Conservation (phyloP, 2,113 vertebrate species). For the Alexandromys fortis region DNA sequence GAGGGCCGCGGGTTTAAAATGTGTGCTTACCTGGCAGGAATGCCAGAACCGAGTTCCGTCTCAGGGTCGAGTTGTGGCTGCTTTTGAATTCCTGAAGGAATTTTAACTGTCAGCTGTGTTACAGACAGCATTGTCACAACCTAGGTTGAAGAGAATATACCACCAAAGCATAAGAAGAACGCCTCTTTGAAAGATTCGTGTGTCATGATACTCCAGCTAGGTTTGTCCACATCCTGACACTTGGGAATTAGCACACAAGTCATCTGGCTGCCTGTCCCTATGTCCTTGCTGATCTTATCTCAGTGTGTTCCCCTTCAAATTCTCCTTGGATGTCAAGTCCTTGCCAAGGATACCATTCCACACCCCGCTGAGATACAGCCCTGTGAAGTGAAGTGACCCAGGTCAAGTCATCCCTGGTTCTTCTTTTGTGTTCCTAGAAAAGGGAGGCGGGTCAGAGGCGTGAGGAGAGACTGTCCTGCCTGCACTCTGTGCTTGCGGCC, state of each 20-base stretch:
- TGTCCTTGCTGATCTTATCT: slow-evolving; percentile 62
- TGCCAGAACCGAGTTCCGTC: not conserved
- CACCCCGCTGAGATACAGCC: not conserved
- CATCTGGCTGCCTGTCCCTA: not conserved
- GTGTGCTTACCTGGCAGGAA: not conserved
- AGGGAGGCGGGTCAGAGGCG: not conserved
- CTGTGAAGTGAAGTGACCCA: not conserved
- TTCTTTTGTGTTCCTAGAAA: slow-evolving; percentile 31
- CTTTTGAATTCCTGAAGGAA: slow-evolving; percentile 23
- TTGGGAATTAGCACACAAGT: not conserved
- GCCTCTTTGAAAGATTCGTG: slow-evolving; percentile 27
- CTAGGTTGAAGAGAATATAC: slow-evolving; percentile 10
- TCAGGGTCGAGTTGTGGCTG: slow-evolving; percentile 3
- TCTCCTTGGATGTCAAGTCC: not conserved
- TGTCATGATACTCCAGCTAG: not conserved
- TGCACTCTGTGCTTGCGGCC: not conserved
- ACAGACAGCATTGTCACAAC: slow-evolving; percentile 10
- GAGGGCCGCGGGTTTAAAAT: not conserved
- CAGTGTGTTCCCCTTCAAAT: not conserved
- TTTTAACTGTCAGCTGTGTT: slow-evolving; percentile 39
- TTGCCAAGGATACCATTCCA: slow-evolving; percentile 6
- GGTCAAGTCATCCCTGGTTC: not conserved
- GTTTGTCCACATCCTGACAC: not conserved
- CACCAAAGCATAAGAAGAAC: slow-evolving; percentile 49
- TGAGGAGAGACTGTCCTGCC: not conserved